Evolutionary conservation across 2,888 invertebrate species (phyloP).

Genomic region (Diadromus collaris): DNA sequence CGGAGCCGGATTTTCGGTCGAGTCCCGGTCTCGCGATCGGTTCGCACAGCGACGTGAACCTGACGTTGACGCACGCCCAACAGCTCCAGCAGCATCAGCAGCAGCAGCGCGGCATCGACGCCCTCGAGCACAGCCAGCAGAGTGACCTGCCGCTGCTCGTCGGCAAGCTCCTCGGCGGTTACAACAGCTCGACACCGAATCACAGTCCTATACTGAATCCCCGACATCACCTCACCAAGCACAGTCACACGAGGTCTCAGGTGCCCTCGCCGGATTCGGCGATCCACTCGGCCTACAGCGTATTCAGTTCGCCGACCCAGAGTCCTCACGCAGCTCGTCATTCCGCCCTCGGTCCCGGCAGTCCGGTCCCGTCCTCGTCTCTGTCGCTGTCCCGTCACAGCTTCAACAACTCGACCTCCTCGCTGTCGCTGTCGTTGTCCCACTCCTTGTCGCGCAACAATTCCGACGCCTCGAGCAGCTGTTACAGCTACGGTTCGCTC

Average conservation of each 20-base stretch:
- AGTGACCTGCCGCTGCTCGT: conserved; percentile 81
- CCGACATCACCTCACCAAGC: conserved; percentile 78
- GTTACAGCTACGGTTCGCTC: conserved; percentile 88
- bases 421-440: conserved; percentile 84
- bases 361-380: conserved; percentile 79
- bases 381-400: conserved; percentile 78
- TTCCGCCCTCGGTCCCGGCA: conserved; percentile 81
- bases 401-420: conserved; percentile 79
- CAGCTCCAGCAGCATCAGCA: conserved; percentile 67
- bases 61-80: conserved; percentile 74
- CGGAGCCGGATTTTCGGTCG: conserved; percentile 78
- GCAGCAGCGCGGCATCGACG: conserved; percentile 69
- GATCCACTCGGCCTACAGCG: conserved; percentile 93
- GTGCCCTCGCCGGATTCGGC: conserved; percentile 93
- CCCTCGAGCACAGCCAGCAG: conserved; percentile 75
- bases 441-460: conserved; percentile 94
- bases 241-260: conserved; percentile 79
- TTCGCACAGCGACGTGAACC: conserved; percentile 73
- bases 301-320: conserved; percentile 92
- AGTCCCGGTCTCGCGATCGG: conserved; percentile 73
- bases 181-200: conserved; percentile 84
- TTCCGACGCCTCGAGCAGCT: conserved; percentile 95
- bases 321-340: conserved; percentile 93
- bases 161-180: conserved; percentile 84
- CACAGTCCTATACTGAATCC: conserved; percentile 84